These are phyloP conservation scores for Cephus rjabovi DNA, from an alignment of 2,888 invertebrate species.

Conservation along the genomic window DNA sequence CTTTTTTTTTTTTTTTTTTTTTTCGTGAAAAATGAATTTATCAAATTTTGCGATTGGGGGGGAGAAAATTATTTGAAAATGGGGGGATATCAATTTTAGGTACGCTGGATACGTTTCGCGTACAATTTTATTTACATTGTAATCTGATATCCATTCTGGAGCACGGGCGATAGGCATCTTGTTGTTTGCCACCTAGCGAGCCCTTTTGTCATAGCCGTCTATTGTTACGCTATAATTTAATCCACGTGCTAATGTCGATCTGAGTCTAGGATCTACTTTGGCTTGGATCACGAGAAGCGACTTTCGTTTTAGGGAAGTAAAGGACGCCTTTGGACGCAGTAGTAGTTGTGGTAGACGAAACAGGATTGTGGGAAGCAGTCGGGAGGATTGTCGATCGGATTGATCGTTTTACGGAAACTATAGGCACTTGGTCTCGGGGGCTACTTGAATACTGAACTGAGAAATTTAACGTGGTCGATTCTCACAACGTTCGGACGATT, in stretches of 20 bases:
- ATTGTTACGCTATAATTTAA: background rate
- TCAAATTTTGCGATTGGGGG: background rate
- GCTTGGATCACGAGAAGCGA: background rate
- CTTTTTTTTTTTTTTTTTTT: too few relatives aligned
- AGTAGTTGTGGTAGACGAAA: background rate
- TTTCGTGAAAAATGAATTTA: background rate
- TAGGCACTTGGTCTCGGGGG: background rate
- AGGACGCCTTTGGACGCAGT: background rate
- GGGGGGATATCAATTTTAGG: background rate
- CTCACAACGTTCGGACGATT: background rate
- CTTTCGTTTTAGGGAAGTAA: background rate
- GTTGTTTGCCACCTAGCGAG: background rate
- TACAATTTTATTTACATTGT: background rate
- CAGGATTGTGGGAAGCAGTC: background rate
- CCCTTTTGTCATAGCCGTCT: background rate
- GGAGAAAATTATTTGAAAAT: background rate
- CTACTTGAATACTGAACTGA: background rate
- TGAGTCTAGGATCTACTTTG: background rate
- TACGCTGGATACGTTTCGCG: background rate
- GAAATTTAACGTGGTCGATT: background rate
- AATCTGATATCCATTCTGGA: background rate
- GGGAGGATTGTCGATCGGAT: background rate
- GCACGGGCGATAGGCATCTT: background rate
- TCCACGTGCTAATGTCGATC: background rate
- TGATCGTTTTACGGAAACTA: background rate